phyloP scores from a whole-genome alignment of 2,797 vertebrate genomes.

The Calcarius lapponicus region DNA sequence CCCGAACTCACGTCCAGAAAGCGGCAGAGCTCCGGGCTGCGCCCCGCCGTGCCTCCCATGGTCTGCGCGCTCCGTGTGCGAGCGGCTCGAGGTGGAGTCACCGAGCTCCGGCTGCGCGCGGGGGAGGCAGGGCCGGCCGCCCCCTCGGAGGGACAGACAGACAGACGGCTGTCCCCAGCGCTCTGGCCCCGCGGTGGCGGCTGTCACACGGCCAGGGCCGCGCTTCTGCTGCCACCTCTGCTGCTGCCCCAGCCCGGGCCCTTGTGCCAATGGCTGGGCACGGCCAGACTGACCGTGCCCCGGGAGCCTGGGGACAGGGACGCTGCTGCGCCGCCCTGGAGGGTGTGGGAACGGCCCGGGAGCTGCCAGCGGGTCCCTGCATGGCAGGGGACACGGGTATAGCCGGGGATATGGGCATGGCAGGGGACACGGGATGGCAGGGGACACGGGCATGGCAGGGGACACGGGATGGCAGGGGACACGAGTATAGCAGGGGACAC shows the following conservation, averaged over 20 bases:
- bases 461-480: neutral
- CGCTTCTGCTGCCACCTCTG: rapidly evolving
- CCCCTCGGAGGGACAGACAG: neutral
- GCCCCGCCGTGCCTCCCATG: conserved; percentile 72
- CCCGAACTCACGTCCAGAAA: conserved; percentile 73
- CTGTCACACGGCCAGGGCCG: rapidly evolving
- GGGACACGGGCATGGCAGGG: neutral
- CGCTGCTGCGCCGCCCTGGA: rapidly evolving
- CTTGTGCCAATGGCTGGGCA: rapidly evolving
- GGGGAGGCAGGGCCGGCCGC: conserved; percentile 23
- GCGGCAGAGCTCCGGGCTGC: conserved; percentile 59
- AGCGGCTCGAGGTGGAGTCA: conserved; percentile 65
- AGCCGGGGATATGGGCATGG: rapidly evolving
- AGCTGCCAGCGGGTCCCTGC: rapidly evolving
- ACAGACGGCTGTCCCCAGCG: neutral
- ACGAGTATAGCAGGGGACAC: rapidly evolving
- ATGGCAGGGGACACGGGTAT: rapidly evolving
- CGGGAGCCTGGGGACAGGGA: rapidly evolving
- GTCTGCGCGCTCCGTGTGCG: neutral
- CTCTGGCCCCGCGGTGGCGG: neutral
- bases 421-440: too few relatives aligned
- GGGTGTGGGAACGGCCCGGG: neutral
- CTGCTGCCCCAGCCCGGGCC: rapidly evolving
- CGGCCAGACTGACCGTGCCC: rapidly evolving
- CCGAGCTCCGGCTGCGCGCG: conserved; percentile 50